Conservation (phyloP, 1,140 invertebrate species). For the Nylanderia fulva region DNA sequence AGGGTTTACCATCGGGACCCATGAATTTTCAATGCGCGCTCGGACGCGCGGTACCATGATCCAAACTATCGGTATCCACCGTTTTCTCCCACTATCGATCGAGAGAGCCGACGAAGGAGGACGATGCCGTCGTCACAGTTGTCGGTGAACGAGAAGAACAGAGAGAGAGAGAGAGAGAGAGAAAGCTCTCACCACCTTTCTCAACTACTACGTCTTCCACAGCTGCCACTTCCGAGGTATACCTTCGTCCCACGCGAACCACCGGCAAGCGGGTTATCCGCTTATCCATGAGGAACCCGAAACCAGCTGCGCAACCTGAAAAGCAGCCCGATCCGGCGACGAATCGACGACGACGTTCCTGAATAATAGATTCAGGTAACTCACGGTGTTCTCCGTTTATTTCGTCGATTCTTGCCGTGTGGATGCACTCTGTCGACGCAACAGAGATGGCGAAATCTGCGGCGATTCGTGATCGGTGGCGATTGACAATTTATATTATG, state of each 20-base stretch:
- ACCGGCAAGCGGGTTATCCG: conserved; percentile 42
- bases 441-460: conserved; percentile 2
- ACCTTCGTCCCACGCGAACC: conserved; percentile 1
- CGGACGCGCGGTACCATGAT: conserved; percentile 25
- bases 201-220: background rate
- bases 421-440: background rate
- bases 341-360: conserved; percentile 46
- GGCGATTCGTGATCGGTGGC: no score
- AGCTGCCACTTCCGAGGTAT: conserved; percentile 28
- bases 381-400: conserved; percentile 13
- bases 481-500: conserved; percentile 67
- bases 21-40: conserved; percentile 69
- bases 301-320: conserved; percentile 43
- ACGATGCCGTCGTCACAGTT: conserved; percentile 3
- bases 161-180: background rate
- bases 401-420: background rate
- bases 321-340: conserved; percentile 32
- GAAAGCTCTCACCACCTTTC: background rate
- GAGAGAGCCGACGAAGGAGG: conserved; percentile 20
- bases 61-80: conserved; percentile 48
- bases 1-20: conserved; percentile 57
- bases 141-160: conserved; percentile 47
- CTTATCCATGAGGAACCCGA: conserved; percentile 30
- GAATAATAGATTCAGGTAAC: conserved; percentile 71
- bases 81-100: conserved; percentile 66